Percentiles rank a stretch among this genome's conserved stretches.
phyloP scores from a whole-genome alignment of 2,797 vertebrate species.

The Enteromius mattozi region DNA sequence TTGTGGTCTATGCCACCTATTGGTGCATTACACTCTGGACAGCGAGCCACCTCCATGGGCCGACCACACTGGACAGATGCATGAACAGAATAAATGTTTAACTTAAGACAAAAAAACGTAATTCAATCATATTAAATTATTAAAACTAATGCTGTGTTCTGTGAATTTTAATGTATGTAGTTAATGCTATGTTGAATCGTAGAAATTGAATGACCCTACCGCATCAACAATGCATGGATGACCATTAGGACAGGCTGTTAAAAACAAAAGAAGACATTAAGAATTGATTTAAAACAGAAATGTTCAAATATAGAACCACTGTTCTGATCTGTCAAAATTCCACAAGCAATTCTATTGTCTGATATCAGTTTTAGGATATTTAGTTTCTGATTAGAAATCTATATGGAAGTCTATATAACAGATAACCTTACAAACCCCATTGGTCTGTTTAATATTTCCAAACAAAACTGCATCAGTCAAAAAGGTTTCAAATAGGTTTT shows the following conservation, averaged over 20 bases:
- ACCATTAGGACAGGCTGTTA: slow-evolving; percentile 86
- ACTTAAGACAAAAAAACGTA: neutral
- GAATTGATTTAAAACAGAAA: no score
- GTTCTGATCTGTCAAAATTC: neutral
- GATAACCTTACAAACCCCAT: neutral
- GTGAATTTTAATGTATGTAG: neutral
- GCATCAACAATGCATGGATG: slow-evolving; percentile 89
- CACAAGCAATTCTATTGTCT: neutral
- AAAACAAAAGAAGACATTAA: neutral
- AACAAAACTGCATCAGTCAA: neutral
- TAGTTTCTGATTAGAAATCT: neutral
- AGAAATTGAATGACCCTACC: slow-evolving; percentile 71
- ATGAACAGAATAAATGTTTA: neutral
- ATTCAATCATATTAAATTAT: neutral
- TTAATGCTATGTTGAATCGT: neutral
- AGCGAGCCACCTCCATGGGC: slow-evolving; percentile 76
- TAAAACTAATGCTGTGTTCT: neutral
- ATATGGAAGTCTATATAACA: neutral
- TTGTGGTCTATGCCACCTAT: slow-evolving; percentile 79
- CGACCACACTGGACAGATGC: slow-evolving; percentile 80
- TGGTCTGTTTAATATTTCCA: neutral
- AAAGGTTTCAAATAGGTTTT: no score
- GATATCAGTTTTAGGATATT: neutral
- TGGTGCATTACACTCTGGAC: slow-evolving; percentile 76
- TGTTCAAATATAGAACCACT: neutral